Evolutionary conservation across 2,113 vertebrate genomes (phyloP).

Genomic region (Gnathonemus longibarbis): DNA sequence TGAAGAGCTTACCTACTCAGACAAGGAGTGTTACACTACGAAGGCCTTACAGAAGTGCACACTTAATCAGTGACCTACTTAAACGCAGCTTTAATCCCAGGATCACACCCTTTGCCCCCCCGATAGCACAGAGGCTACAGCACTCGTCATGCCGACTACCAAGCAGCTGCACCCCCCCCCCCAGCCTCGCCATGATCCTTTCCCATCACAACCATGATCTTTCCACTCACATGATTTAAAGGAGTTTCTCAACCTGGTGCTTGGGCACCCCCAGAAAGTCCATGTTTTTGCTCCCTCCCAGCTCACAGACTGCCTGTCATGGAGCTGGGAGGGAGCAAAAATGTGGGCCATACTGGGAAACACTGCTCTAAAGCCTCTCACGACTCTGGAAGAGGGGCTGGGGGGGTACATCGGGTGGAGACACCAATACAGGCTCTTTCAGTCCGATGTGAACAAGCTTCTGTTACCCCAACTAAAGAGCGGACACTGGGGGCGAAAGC

Average conservation of each 20-base stretch:
- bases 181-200: neutral
- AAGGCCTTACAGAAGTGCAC: neutral
- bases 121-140: neutral
- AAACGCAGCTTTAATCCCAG: neutral
- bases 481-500: neutral
- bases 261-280: neutral
- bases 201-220: neutral
- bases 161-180: neutral
- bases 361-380: neutral
- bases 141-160: neutral
- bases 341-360: neutral
- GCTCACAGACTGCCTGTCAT: neutral
- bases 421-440: neutral
- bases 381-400: neutral
- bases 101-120: neutral
- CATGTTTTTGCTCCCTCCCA: neutral
- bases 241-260: neutral
- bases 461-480: constrained; percentile 1
- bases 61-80: neutral
- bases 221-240: neutral
- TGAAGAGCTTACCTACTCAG: neutral
- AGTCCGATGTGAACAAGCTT: neutral
- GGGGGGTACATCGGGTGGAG: neutral
- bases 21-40: neutral
- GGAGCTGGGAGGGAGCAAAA: neutral